These are phyloP conservation scores for Drosophila micromelanica DNA, from an alignment of 1,140 invertebrate species.

Conservation along the genomic window DNA sequence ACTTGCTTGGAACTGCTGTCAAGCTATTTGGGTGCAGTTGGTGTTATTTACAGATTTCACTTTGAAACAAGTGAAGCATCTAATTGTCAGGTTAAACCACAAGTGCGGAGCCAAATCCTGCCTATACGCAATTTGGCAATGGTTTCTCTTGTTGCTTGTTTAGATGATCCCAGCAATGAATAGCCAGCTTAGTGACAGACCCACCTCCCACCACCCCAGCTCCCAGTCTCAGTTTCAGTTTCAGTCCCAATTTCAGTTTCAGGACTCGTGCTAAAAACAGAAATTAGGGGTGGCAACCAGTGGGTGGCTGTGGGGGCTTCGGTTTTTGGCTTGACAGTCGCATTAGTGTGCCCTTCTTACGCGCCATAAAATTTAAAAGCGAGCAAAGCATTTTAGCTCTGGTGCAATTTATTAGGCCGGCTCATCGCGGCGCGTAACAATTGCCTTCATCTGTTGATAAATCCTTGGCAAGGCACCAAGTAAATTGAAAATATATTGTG, in stretches of 20 bases:
- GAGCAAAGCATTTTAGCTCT: constrained; percentile 82
- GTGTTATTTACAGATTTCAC: constrained; percentile 4
- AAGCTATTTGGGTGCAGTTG: not conserved
- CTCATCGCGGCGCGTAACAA: constrained; percentile 77
- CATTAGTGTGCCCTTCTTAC: constrained; percentile 72
- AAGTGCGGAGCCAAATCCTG: constrained; percentile 42
- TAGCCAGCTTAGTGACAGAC: constrained; percentile 67
- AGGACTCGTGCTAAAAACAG: constrained; percentile 60
- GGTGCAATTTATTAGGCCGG: constrained; percentile 80
- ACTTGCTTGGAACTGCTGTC: not conserved
- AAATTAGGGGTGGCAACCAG: constrained; percentile 44
- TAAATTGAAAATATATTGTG: constrained; percentile 77
- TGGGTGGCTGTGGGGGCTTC: constrained; percentile 17
- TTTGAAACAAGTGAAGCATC: constrained; percentile 58
- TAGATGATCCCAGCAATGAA: constrained; percentile 77
- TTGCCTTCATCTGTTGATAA: constrained; percentile 82
- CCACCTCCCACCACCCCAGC: constrained; percentile 22
- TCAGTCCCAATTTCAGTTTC: constrained; percentile 27
- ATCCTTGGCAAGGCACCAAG: constrained; percentile 79
- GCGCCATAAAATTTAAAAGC: constrained; percentile 82
- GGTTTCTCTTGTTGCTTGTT: constrained; percentile 74
- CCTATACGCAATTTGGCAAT: constrained; percentile 51
- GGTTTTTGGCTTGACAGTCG: constrained; percentile 37
- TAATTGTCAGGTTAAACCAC: constrained; percentile 66
- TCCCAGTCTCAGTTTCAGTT: constrained; percentile 26